Base-by-base conservation (phyloP, 1,140 invertebrate species). In the Cherax quadricarinatus region DNA sequence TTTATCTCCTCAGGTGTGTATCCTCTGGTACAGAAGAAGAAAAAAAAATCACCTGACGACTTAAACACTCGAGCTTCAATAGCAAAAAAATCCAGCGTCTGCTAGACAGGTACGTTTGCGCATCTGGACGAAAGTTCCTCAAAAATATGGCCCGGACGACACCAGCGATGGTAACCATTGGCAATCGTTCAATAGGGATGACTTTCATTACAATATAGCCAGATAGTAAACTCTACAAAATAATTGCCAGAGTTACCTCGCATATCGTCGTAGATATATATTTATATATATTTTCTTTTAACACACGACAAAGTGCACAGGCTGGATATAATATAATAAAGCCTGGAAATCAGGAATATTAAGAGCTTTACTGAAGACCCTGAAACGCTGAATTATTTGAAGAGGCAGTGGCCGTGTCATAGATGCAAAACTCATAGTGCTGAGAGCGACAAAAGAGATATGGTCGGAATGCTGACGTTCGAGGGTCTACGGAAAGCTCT, bases 221-320 rank as follows among this genome's bases (percentile, higher is more conserved):
- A 75, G 70, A 75, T 30, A 75, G 24, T 75, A 4, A 75, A 30
- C 70, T 30, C 24, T 75, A n/a, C 24, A 5, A 30, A 75, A 75
- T 24, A 75, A 75, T 30, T 30, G 6, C 24, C 70, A 75, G 24
- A 5, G 24, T 24, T 75, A 57, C 24, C 86, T 53, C 53, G 62
- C 57, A 62, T 88, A 88, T 88, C 86, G 86, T 80, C 86, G 81
- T 53, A 75, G n/a, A 75, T 79, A 81, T 88, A 85, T 80, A 88
- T 88, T 62, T 57, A 88, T 51, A 88, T 88, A 57, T 90, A 18
- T 79, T 53, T 66, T 91, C 87, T 82, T 86, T 91, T 73, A 91
- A 91, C 84, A 91, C 90, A 91, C 90, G 79, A 91, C 85, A 91
- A 91, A 87, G 90, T 91, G 90, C 90, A 91, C 90, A 91, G 90